Conservation (phyloP, 2,113 vertebrate species). For the Pao palembangensis region DNA sequence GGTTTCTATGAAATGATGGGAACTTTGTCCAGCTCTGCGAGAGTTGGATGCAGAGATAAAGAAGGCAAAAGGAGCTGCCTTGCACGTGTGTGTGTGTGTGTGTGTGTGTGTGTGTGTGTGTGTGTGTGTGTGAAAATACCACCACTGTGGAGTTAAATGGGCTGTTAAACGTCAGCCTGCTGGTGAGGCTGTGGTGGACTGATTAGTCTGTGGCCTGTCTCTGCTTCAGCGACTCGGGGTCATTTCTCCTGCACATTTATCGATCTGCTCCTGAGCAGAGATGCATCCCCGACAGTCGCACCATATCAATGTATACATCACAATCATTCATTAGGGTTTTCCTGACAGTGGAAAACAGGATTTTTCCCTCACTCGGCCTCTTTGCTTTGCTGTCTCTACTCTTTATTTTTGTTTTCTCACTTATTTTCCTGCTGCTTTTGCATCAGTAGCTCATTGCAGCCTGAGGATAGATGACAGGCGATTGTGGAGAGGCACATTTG, state of each 20-base stretch:
- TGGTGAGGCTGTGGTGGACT: constrained; percentile 36
- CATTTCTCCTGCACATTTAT: constrained; percentile 66
- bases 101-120: too few species aligned
- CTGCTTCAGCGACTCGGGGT: constrained; percentile 31
- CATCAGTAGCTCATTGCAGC: constrained; percentile 30
- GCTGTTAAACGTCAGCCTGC: constrained; percentile 25
- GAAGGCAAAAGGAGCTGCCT: too few species aligned
- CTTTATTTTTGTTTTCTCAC: constrained; percentile 13
- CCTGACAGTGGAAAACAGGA: too few species aligned
- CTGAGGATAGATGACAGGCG: constrained; percentile 19
- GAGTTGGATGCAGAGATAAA: too few species aligned
- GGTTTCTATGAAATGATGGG: too few species aligned
- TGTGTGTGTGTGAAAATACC: constrained; percentile 20
- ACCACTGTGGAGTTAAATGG: constrained; percentile 20
- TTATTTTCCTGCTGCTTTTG: constrained; percentile 8
- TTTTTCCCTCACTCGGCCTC: neutral
- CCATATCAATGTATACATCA: neutral
- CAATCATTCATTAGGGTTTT: neutral
- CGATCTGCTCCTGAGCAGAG: constrained; percentile 38
- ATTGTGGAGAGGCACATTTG: constrained; percentile 23
- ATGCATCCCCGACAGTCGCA: constrained; percentile 42
- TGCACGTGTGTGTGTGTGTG: too few species aligned
- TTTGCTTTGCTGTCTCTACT: neutral
- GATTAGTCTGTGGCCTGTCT: constrained; percentile 74
- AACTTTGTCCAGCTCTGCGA: too few species aligned